phyloP scores from a whole-genome alignment of 2,888 invertebrate species.

The Mythimna albipuncta region DNA sequence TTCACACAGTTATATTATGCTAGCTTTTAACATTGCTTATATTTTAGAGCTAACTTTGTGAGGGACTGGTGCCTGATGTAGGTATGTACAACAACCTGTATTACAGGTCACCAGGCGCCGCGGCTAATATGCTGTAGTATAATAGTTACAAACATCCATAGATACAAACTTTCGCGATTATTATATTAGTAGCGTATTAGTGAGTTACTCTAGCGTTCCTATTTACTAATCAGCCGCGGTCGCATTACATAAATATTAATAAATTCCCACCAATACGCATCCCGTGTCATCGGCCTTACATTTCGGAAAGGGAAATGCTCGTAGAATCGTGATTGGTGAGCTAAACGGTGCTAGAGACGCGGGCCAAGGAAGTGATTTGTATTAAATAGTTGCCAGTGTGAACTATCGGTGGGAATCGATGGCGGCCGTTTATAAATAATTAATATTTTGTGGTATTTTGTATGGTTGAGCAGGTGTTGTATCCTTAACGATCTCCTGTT shows the following conservation, averaged over 20 bases:
- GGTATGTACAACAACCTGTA: no score
- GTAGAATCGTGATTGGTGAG: conserved; percentile 70
- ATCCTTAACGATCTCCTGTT: not conserved
- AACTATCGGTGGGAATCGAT: conserved; percentile 56
- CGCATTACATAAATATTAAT: conserved; percentile 33
- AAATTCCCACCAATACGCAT: conserved; percentile 54
- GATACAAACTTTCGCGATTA: no score
- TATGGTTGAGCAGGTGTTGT: not conserved
- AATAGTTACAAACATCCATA: no score
- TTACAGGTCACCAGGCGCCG: no score
- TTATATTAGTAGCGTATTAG: not conserved
- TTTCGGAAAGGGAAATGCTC: conserved; percentile 75
- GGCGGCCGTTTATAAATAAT: conserved; percentile 12
- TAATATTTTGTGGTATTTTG: conserved; percentile 10
- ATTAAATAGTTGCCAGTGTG: conserved; percentile 48
- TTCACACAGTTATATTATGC: no score
- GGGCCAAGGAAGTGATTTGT: conserved; percentile 65
- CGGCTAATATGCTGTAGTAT: no score
- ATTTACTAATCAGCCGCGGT: not conserved
- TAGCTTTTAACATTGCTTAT: no score
- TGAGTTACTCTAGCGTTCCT: not conserved
- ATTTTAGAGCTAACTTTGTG: no score
- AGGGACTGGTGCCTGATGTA: no score
- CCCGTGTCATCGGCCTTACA: conserved; percentile 74
- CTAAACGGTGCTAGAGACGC: conserved; percentile 64